Evolutionary conservation across 2,797 vertebrate species (phyloP).

Genomic region (Lerista edwardsae): DNA sequence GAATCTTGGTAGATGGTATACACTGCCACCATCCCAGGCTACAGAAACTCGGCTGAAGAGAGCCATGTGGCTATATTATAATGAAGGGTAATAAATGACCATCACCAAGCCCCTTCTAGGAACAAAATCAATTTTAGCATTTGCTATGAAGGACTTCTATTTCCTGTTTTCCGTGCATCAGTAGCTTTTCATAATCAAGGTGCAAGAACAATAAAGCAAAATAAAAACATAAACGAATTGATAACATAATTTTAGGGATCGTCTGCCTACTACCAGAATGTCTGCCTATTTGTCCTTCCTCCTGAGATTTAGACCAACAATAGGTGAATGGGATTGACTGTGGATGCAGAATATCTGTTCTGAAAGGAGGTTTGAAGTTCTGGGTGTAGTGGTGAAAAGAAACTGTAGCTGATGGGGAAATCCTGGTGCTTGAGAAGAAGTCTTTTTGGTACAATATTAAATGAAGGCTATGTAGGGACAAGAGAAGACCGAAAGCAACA

Average conservation of each 20-base stretch:
- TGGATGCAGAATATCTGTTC: background rate
- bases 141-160: background rate
- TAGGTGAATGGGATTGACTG: no score
- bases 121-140: background rate
- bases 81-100: background rate
- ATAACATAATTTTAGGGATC: background rate
- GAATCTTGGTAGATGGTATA: no score
- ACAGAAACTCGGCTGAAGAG: no score
- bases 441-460: background rate
- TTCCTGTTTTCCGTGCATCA: no score
- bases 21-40: no score
- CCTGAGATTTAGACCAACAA: no score
- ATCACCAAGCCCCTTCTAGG: background rate
- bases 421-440: no score
- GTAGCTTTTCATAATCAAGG: no score
- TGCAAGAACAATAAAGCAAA: no score
- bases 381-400: slow-evolving; percentile 2
- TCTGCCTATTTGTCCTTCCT: no score
- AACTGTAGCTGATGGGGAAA: background rate
- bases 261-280: background rate
- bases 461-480: slow-evolving; percentile 27
- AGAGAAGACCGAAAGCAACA: slow-evolving; percentile 36
- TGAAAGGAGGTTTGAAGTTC: background rate
- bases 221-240: background rate
- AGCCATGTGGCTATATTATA: background rate